These are phyloP conservation scores for Sipha maydis DNA, from an alignment of 2,888 invertebrate genomes.

Conservation along the genomic window DNA sequence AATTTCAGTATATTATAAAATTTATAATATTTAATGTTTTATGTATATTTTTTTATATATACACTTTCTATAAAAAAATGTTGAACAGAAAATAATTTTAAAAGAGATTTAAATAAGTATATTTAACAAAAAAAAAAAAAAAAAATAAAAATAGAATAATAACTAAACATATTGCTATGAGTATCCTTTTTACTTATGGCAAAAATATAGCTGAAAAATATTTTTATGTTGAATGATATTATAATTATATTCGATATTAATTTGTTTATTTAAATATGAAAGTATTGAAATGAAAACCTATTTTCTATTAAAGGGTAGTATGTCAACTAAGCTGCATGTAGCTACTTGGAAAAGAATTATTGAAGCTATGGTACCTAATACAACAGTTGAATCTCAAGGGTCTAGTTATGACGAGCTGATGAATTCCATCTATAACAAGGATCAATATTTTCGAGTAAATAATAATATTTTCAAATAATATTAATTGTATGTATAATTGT, in stretches of 20 bases:
- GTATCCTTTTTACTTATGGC: not conserved
- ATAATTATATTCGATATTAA: not conserved
- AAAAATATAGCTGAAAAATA: not conserved
- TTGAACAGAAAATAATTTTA: no score
- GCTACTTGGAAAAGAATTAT: conserved; percentile 38
- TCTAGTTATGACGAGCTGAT: conserved; percentile 6
- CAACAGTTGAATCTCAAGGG: not conserved
- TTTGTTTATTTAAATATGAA: not conserved
- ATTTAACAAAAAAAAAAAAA: no score
- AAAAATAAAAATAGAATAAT: no score
- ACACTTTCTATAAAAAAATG: no score
- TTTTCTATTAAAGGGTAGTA: conserved; percentile 21
- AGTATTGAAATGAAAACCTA: not conserved
- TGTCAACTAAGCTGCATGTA: conserved; percentile 21
- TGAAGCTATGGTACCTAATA: conserved; percentile 15
- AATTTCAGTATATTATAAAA: not conserved
- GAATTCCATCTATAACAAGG: not conserved
- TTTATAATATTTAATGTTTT: not conserved
- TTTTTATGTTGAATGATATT: not conserved
- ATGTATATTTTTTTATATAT: no score
- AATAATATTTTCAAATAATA: not conserved
- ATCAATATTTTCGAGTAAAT: conserved; percentile 29
- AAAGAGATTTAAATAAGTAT: no score
- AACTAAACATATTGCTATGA: no score
- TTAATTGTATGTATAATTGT: not conserved